These are phyloP conservation scores for Drosophila pandora DNA, from an alignment of 1,140 invertebrate species.

Conservation along the genomic window DNA sequence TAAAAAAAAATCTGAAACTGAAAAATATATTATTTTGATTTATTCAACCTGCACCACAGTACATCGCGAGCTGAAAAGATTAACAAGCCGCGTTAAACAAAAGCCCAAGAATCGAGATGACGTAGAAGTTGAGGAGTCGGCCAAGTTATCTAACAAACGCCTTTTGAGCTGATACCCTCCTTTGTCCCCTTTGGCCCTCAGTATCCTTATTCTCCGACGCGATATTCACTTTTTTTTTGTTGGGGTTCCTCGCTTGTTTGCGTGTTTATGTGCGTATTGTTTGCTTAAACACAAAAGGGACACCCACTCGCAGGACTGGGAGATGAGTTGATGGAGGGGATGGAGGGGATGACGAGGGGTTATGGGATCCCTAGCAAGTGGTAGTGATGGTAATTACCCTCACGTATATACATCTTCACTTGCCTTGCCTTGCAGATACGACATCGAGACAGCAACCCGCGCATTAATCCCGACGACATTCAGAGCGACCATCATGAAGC, in stretches of 20 bases:
- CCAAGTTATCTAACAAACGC: slow-evolving; percentile 46
- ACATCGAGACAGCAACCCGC: slow-evolving; percentile 19
- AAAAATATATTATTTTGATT: background rate
- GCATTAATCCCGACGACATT: slow-evolving; percentile 64
- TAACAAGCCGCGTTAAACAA: slow-evolving; percentile 19
- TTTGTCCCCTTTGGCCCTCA: background rate
- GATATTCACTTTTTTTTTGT: slow-evolving; percentile 3
- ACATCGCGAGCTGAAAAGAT: slow-evolving; percentile 1
- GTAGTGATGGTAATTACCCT: slow-evolving; percentile 76
- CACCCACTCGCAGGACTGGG: slow-evolving; percentile 47
- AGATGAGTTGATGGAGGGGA: background rate
- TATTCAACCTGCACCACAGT: slow-evolving; percentile 4
- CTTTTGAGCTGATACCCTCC: slow-evolving; percentile 4
- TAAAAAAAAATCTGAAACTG: too few relatives aligned
- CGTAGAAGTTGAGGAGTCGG: background rate
- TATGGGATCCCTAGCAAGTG: slow-evolving; percentile 10
- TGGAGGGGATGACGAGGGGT: background rate
- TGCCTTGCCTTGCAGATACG: slow-evolving; percentile 35
- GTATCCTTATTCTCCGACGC: background rate
- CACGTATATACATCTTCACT: slow-evolving; percentile 56
- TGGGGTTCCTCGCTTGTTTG: slow-evolving; percentile 29
- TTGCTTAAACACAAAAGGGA: slow-evolving; percentile 59
- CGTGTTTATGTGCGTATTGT: slow-evolving; percentile 52
- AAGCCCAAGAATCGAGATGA: slow-evolving; percentile 15
- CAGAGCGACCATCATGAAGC: slow-evolving; percentile 49